Conservation (phyloP, 1,140 invertebrate genomes). For the Drosophila cardini region DNA sequence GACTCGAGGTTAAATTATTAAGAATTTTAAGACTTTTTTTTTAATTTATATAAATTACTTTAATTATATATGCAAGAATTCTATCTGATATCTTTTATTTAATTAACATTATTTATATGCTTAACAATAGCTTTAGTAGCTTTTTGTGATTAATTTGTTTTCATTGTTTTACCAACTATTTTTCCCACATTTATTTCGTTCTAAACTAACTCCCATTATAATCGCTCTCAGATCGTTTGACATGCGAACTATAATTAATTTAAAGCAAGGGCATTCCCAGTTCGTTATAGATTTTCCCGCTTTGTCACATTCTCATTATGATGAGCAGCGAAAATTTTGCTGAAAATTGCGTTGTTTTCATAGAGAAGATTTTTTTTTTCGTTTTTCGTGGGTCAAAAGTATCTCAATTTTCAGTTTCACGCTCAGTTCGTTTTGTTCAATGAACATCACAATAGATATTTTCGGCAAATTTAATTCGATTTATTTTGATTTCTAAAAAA, state of each 20-base stretch:
- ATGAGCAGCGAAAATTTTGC: constrained; percentile 36
- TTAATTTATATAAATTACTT: not conserved
- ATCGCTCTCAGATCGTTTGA: not conserved
- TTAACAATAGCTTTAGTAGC: constrained; percentile 18
- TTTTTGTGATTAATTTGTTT: constrained; percentile 7
- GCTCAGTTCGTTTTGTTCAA: constrained; percentile 60
- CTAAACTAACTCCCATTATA: constrained; percentile 31
- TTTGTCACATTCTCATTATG: constrained; percentile 54
- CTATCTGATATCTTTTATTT: constrained; percentile 6
- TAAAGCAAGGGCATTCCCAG: constrained; percentile 51
- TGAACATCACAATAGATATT: constrained; percentile 58
- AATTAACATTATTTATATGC: constrained; percentile 25
- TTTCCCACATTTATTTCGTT: constrained; percentile 41
- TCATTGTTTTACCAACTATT: constrained; percentile 20
- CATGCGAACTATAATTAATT: not conserved
- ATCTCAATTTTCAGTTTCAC: constrained; percentile 39
- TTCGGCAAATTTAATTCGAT: constrained; percentile 39
- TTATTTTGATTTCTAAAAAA: constrained; percentile 53
- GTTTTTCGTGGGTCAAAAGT: too few species aligned
- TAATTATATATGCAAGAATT: constrained; percentile 1
- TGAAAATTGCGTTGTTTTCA: constrained; percentile 32
- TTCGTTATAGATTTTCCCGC: constrained; percentile 29
- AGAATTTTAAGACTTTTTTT: not conserved
- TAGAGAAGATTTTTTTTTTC: constrained; percentile 40
- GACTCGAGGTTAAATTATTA: not conserved